A percentile compares a stretch with the other conserved stretches of the same genome.
These are phyloP conservation scores for Pogonomyrmex californicus DNA, from an alignment of 1,140 invertebrate genomes.

Conservation along the genomic window DNA sequence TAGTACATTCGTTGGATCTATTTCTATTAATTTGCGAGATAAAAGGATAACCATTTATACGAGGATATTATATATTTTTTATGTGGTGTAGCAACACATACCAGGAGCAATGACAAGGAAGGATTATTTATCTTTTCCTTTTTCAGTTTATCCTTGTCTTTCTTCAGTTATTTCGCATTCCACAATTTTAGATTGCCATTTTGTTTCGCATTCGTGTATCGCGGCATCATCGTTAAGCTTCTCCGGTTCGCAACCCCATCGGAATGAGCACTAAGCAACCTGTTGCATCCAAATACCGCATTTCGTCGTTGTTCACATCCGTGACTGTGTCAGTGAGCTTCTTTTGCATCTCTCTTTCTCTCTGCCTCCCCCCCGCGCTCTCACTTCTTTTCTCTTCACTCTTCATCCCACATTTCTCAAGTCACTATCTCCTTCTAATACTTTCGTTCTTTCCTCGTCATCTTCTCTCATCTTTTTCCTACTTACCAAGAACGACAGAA, in stretches of 20 bases:
- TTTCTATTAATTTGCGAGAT: no score
- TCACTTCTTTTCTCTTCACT: conserved; percentile 2
- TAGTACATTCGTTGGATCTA: no score
- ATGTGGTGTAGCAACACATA: background rate
- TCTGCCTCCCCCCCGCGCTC: conserved; percentile 10
- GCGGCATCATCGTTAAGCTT: conserved; percentile 64
- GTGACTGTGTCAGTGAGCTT: conserved; percentile 49
- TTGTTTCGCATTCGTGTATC: conserved; percentile 62
- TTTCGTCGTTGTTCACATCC: conserved; percentile 68
- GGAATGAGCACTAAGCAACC: conserved; percentile 72
- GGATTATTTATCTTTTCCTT: conserved; percentile 25
- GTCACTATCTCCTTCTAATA: conserved; percentile 25
- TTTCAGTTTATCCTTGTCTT: background rate
- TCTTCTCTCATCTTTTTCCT: conserved; percentile 68
- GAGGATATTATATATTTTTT: background rate
- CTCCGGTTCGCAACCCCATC: conserved; percentile 65
- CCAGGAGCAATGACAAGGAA: background rate
- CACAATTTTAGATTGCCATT: conserved; percentile 49
- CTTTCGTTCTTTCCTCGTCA: conserved; percentile 47
- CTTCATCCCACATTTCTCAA: conserved; percentile 13
- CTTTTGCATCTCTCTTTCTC: conserved; percentile 28
- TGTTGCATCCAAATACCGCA: conserved; percentile 77
- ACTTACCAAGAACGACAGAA: conserved; percentile 71
- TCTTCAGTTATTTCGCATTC: conserved; percentile 47
- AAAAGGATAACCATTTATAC: no score